These are phyloP conservation scores for Pitta sordida DNA, from an alignment of 2,113 vertebrate species.

Conservation along the genomic window DNA sequence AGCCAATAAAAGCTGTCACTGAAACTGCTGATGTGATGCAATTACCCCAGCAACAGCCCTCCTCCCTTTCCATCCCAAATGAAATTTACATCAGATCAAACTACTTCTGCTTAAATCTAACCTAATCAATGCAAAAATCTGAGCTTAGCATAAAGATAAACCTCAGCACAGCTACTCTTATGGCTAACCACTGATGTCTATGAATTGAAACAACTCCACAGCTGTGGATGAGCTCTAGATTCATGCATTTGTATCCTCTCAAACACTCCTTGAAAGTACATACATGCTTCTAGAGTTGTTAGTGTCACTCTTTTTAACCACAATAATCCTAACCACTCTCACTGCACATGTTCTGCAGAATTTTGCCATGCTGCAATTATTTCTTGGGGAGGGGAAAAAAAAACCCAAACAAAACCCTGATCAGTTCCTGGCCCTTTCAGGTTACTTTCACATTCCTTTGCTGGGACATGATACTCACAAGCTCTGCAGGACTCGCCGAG, in stretches of 20 bases:
- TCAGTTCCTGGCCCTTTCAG: neutral
- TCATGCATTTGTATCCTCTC: neutral
- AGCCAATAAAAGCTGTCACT: neutral
- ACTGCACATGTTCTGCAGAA: neutral
- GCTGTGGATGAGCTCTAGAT: neutral
- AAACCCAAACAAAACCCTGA: neutral
- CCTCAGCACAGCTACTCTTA: neutral
- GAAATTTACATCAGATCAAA: neutral
- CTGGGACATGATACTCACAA: neutral
- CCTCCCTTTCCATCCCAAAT: neutral
- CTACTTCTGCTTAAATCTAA: neutral
- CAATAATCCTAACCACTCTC: neutral
- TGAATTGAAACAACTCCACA: neutral
- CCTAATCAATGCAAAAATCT: neutral
- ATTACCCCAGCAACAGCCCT: neutral
- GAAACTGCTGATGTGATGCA: neutral
- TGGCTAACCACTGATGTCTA: neutral
- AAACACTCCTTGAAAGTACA: neutral
- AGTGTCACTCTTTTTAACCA: neutral
- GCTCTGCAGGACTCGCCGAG: neutral
- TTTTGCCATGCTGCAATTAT: neutral
- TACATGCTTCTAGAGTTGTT: accelerated
- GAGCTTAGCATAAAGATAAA: neutral
- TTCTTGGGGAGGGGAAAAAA: neutral
- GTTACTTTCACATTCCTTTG: neutral